Evolutionary conservation across 2,113 vertebrate species (phyloP), one percentile per base, ranked within the genome.

Genomic region (Lates calcarifer): DNA sequence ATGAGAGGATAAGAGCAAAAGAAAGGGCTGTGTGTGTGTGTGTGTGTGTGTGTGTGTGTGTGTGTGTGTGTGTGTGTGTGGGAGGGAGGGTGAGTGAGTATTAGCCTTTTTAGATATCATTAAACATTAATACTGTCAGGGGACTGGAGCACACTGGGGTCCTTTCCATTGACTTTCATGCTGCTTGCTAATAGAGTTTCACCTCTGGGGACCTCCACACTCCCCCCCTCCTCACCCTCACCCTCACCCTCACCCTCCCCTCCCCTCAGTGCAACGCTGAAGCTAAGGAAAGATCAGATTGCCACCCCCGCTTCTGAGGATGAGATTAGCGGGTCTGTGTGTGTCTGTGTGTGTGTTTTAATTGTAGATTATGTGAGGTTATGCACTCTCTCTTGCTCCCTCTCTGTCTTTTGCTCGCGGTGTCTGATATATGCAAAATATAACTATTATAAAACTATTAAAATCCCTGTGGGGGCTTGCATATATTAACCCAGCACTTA

Each of bases 101-200:
- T 92, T 92, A 91, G 91, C 90, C 86, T 85, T 92, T 92, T 94
- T 92, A 91, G 89, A 94, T 90, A 92, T 91, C 89, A 94, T 95
- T 93, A 94, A 95, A 94, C 90, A 94, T 95, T 94, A 85, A 95
- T 92, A 84, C 29, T 85, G 87, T 87, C 78, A 73, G 90, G 91
- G 85, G 88, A 91, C 87, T 78, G 81, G 86, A 92, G 63, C 92
- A 73, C 88, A 56, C 81, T 86, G 84, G 91, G 86, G 77, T 66
- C 85, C 77, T 89, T 87, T 86, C 82, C 88, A 77, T 89, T 90
- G 92, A 94, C 93, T 93, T 92, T 93, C 89, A 87, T 84, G 82
- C 91, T 86, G 87, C 39, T 69, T 85, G 91, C 79, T 94, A 93
- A 93, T 91, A 91, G 87, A 90, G 80, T 91, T 92, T 92, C 82